Percentiles rank a stretch among this genome's conserved stretches.
Evolutionary conservation across 2,797 vertebrate genomes (phyloP).

Genomic region (Meda fulgida): DNA sequence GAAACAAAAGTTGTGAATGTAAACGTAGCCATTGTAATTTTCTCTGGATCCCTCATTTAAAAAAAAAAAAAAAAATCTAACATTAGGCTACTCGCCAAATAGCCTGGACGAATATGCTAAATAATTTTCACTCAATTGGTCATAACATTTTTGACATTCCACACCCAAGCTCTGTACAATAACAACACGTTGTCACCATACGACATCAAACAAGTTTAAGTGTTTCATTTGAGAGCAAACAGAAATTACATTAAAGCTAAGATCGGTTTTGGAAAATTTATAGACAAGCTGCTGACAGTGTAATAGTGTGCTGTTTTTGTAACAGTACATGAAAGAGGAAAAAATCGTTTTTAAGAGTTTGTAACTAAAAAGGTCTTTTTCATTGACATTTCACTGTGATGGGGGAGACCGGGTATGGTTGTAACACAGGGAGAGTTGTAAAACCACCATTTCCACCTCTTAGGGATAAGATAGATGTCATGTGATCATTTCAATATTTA

Average conservation of each 20-base stretch:
- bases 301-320: not conserved
- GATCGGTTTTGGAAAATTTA: not conserved
- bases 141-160: not conserved
- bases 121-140: not conserved
- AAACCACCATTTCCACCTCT: too few species aligned
- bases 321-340: not conserved
- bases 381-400: not conserved
- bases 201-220: not conserved
- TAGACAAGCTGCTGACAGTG: not conserved
- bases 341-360: not conserved
- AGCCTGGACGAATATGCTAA: not conserved
- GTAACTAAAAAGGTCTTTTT: not conserved
- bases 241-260: not conserved
- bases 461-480: too few species aligned
- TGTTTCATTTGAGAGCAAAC: constrained; percentile 1
- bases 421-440: too few species aligned
- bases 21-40: not conserved
- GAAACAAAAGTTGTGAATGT: too few species aligned
- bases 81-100: not conserved
- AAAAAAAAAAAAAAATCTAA: not conserved
- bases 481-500: too few species aligned
- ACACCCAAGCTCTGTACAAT: not conserved
- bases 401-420: too few species aligned
- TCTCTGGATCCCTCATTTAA: not conserved
- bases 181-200: not conserved